A percentile compares a stretch with the other conserved stretches of the same genome.
These are phyloP conservation scores for Sebastes melanostomus DNA, from an alignment of 2,797 vertebrate genomes.

Conservation along the genomic window DNA sequence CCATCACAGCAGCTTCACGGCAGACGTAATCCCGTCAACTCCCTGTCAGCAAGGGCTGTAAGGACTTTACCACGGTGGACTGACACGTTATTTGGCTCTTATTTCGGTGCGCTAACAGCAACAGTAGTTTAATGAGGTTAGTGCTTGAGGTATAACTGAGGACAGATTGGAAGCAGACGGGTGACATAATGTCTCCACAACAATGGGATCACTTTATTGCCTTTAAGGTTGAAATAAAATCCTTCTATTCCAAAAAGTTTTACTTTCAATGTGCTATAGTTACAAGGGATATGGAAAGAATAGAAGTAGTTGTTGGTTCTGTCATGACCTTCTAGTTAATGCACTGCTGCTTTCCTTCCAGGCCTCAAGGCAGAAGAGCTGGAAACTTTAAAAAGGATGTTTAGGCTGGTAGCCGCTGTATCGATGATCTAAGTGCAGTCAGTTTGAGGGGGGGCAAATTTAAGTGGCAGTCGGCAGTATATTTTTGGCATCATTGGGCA, in stretches of 20 bases:
- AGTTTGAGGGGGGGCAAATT: background rate
- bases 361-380: background rate
- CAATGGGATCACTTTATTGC: background rate
- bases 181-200: background rate
- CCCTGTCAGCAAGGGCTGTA: background rate
- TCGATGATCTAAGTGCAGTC: background rate
- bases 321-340: background rate
- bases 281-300: background rate
- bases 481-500: too few species aligned
- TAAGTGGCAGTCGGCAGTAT: too few species aligned
- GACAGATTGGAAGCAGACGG: background rate
- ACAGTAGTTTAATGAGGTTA: constrained; percentile 6
- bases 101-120: constrained; percentile 19
- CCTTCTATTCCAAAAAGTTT: background rate
- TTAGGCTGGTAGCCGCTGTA: background rate
- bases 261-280: background rate
- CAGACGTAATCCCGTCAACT: constrained; percentile 8
- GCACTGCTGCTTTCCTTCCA: background rate
- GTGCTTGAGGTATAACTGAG: background rate
- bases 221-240: background rate
- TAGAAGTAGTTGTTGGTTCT: constrained; percentile 1
- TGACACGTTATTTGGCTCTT: constrained; percentile 1
- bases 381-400: background rate
- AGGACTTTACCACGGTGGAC: background rate
- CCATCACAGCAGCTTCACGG: constrained; percentile 20